These are phyloP conservation scores for Hirtodrosophila duncani DNA, from an alignment of 2,888 invertebrate species.

Conservation along the genomic window DNA sequence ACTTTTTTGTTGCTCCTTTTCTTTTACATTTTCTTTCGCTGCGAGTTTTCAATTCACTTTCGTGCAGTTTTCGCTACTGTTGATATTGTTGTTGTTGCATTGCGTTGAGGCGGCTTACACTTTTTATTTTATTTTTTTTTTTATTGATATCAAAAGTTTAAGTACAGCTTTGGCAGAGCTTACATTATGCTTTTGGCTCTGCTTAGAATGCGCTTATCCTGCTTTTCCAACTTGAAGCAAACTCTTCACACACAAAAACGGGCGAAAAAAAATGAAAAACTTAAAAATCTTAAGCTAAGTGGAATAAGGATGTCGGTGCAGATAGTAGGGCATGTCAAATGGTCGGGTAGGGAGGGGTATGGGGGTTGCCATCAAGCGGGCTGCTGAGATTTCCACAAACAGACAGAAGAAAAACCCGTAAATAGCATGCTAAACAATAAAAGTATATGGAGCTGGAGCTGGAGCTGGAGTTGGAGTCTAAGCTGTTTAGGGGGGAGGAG, in stretches of 20 bases:
- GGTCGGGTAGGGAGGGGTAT: no score
- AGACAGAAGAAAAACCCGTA: constrained; percentile 36
- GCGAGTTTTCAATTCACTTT: constrained; percentile 38
- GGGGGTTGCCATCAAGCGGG: no score
- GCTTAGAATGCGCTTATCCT: constrained; percentile 56
- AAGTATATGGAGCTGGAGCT: not conserved
- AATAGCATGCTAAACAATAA: constrained; percentile 32
- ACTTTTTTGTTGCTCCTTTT: not conserved
- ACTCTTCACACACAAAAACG: constrained; percentile 26
- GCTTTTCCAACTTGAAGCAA: constrained; percentile 38
- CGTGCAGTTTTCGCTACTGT: constrained; percentile 15
- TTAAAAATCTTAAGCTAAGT: constrained; percentile 27
- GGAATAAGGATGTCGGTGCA: no score
- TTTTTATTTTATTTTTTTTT: constrained; percentile 8
- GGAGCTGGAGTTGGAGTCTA: not conserved
- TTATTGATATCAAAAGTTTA: constrained; percentile 72
- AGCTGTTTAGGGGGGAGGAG: not conserved
- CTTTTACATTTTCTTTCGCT: constrained; percentile 2
- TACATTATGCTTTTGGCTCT: constrained; percentile 62
- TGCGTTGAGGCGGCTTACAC: constrained; percentile 26
- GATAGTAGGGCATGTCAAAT: no score
- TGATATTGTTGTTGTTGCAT: constrained; percentile 13
- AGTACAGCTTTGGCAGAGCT: constrained; percentile 67
- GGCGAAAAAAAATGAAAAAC: constrained; percentile 8
- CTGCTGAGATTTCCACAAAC: no score